Evolutionary conservation across 1,140 invertebrate species (phyloP).

Genomic region (Anastrepha ludens): DNA sequence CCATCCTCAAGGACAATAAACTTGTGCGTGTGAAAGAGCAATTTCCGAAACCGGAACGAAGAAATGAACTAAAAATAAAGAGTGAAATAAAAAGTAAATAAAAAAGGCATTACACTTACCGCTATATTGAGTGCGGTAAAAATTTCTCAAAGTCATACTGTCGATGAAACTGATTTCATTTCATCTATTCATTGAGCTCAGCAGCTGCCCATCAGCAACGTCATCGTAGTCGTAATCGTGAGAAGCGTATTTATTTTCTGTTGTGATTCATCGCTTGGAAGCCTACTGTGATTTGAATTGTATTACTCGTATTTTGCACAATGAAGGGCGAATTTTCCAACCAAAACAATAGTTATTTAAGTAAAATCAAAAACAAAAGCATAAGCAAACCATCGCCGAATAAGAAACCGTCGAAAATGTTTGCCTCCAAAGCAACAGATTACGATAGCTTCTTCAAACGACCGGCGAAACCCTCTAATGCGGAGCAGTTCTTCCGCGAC

Average conservation of each 20-base stretch:
- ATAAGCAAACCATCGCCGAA: constrained; percentile 39
- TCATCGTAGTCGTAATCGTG: neutral
- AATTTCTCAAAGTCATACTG: neutral
- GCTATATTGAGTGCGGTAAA: neutral
- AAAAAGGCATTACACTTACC: neutral
- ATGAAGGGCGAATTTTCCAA: constrained; percentile 8
- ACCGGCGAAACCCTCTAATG: constrained; percentile 69
- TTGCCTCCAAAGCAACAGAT: constrained; percentile 66
- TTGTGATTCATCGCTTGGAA: neutral
- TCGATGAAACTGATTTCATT: constrained; percentile 17
- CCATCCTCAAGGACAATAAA: neutral
- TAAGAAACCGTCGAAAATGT: constrained; percentile 61
- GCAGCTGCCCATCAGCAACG: neutral
- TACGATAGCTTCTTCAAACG: constrained; percentile 68
- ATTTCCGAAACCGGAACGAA: neutral
- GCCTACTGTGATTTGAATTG: neutral
- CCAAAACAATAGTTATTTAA: constrained; percentile 47
- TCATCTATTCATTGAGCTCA: neutral
- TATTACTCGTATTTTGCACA: neutral
- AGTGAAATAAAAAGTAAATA: neutral
- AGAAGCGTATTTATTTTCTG: neutral
- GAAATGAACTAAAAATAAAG: neutral
- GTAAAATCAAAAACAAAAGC: constrained; percentile 7
- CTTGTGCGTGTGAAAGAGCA: neutral
- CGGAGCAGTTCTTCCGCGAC: constrained; percentile 69